phyloP scores from a whole-genome alignment of 2,113 vertebrate genomes.

The Girardinichthys multiradiatus region DNA sequence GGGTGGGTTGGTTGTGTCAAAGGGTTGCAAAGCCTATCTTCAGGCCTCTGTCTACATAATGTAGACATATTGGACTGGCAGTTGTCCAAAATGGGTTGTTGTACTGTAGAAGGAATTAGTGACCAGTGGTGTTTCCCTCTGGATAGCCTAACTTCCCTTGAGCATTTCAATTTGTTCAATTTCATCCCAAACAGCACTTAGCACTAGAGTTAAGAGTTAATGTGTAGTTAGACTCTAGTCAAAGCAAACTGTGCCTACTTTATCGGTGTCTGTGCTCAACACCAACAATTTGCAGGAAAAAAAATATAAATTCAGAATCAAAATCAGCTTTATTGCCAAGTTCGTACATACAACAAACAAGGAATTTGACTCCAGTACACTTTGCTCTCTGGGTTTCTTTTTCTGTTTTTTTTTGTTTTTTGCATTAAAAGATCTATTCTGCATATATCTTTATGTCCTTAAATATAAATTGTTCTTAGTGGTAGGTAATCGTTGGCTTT shows the following conservation, averaged over 20 bases:
- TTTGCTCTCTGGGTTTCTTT: too few relatives aligned
- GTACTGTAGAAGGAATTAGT: conserved; percentile 87
- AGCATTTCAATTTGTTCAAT: conserved; percentile 88
- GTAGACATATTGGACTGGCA: conserved; percentile 87
- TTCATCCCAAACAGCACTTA: conserved; percentile 47
- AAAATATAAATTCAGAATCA: too few relatives aligned
- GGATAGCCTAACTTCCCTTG: conserved; percentile 85
- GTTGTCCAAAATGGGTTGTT: conserved; percentile 89
- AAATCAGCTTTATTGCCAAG: too few relatives aligned
- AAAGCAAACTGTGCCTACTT: conserved; percentile 80
- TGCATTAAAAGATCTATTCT: too few relatives aligned
- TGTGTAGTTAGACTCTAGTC: conserved; percentile 23
- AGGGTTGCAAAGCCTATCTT: conserved; percentile 68
- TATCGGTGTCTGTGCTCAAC: conserved; percentile 80
- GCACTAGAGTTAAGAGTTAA: conserved; percentile 37
- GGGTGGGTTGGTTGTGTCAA: conserved; percentile 44
- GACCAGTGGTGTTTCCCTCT: conserved; percentile 90
- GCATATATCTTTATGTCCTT: too few relatives aligned
- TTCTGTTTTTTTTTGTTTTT: too few relatives aligned
- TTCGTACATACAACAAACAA: too few relatives aligned
- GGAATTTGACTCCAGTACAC: too few relatives aligned
- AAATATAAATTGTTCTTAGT: conserved; percentile 74
- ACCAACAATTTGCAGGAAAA: conserved; percentile 78
- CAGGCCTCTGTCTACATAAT: conserved; percentile 73
- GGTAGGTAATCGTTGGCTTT: conserved; percentile 87